Evolutionary conservation across 2,888 invertebrate species (phyloP), one percentile per base, ranked within the genome.

Genomic region (Reticulitermes lucifugus): DNA sequence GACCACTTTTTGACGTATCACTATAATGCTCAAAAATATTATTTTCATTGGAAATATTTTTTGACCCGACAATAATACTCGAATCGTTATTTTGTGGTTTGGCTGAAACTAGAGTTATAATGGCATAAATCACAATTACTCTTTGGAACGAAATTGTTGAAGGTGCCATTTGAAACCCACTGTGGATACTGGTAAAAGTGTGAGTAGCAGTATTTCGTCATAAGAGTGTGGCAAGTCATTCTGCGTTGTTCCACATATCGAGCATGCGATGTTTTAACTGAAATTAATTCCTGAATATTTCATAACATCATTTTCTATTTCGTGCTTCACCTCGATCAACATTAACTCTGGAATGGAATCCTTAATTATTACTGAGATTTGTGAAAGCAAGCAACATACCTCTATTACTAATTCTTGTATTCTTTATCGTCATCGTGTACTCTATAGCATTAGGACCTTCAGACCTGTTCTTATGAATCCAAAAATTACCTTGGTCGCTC

Each of bases 381-480:
- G 6, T 25, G 65, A 12, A 65, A 25, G 9, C n/a, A 65, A 2
- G 25, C 25, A n/a, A 10, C 65, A 65, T 10, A n/a, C 6, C 65
- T 65, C 25, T 65, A n/a, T 65, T 65, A 65, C n/a, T 65, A 65
- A 65, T 65, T n/a, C n/a, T n/a, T n/a, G n/a, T 25, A 65, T 65
- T 65, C 46, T 9, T 46, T 46, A 7, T 7, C 46, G 1, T 46
- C 46, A 46, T 46, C 46, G 0, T 46, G 46, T 2, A 35, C 35
- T 35, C 4, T 35, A 35, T 35, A 35, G 35, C 35, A 35, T 35
- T 35, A 35, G 35, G 35, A 2, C 0, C 35, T 35, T 35, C 35
- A 35, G 2, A 35, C 35, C 4, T 35, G 35, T 35, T 35, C 35
- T 35, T 35, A 35, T 4, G 4, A 35, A 35, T 35, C 35, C 35